A percentile compares a stretch with the other conserved stretches of the same genome.
Conservation (phyloP, 2,113 vertebrate genomes). For the Dinomys branickii region DNA sequence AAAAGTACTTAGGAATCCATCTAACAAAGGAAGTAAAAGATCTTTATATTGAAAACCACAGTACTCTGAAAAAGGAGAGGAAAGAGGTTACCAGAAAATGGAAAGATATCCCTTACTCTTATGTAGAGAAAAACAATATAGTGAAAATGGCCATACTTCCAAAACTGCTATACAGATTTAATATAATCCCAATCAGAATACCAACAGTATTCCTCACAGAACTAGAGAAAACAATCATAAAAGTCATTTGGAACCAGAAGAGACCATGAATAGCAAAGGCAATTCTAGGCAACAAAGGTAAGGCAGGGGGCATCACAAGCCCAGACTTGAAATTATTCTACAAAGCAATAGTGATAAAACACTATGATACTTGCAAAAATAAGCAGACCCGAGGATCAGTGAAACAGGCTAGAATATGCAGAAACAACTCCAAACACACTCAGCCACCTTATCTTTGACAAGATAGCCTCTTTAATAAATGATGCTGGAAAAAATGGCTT, state of each 20-base stretch:
- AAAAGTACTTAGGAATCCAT: too few species aligned
- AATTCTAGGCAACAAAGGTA: not conserved
- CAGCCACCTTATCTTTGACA: not conserved
- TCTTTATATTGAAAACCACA: too few species aligned
- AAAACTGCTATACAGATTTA: not conserved
- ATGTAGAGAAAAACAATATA: not conserved
- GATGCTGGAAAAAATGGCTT: not conserved
- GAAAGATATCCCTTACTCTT: not conserved
- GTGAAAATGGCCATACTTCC: not conserved
- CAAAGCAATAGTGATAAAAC: not conserved
- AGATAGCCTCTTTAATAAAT: not conserved
- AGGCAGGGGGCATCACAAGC: not conserved
- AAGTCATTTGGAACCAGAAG: not conserved
- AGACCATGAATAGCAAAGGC: not conserved
- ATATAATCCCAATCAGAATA: not conserved
- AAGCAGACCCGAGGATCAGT: not conserved
- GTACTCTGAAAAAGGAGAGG: not conserved
- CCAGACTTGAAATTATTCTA: not conserved
- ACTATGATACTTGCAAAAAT: not conserved
- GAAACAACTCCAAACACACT: not conserved
- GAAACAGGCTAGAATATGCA: not conserved
- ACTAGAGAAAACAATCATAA: not conserved
- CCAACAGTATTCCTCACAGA: not conserved
- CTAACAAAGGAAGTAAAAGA: too few species aligned
- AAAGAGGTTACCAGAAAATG: not conserved